phyloP scores from a whole-genome alignment of 2,797 vertebrate species.

The Xenops minutus region DNA sequence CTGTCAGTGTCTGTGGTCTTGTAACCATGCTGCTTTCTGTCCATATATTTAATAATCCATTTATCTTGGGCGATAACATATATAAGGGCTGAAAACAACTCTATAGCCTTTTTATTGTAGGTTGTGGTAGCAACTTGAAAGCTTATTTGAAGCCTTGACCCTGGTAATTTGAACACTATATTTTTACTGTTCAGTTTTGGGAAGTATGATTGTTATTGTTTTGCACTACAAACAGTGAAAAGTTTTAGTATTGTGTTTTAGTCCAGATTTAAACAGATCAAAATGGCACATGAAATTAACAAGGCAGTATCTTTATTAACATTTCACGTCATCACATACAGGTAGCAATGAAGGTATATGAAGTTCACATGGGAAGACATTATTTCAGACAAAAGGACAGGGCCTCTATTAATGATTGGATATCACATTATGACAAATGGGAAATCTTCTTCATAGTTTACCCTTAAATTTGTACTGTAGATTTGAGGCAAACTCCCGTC shows the following conservation, averaged over 20 bases:
- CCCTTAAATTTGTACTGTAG: slow-evolving; percentile 81
- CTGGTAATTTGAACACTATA: not conserved
- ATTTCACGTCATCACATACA: slow-evolving; percentile 56
- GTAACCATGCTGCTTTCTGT: not conserved
- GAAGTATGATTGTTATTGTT: not conserved
- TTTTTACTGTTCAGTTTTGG: not conserved
- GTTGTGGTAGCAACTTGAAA: not conserved
- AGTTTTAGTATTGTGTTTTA: not conserved
- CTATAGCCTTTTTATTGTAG: not conserved
- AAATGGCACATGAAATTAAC: not conserved
- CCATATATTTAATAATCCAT: not conserved
- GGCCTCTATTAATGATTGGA: slow-evolving; percentile 53
- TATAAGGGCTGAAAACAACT: not conserved
- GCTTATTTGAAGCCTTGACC: not conserved
- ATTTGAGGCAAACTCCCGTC: slow-evolving; percentile 82
- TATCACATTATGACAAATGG: slow-evolving; percentile 66
- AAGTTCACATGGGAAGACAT: slow-evolving; percentile 40
- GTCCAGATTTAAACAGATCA: not conserved
- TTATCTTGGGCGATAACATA: not conserved
- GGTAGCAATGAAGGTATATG: slow-evolving; percentile 51
- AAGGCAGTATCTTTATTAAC: not conserved
- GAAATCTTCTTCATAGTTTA: slow-evolving; percentile 74
- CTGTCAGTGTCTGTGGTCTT: not conserved
- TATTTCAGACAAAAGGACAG: slow-evolving; percentile 61
- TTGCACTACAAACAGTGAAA: not conserved